Percentiles rank a stretch among this genome's conserved stretches.
These are phyloP conservation scores for Stichopus chloronotus DNA, from an alignment of 35 echinoderm and acorn worm genomes.

Conservation along the genomic window DNA sequence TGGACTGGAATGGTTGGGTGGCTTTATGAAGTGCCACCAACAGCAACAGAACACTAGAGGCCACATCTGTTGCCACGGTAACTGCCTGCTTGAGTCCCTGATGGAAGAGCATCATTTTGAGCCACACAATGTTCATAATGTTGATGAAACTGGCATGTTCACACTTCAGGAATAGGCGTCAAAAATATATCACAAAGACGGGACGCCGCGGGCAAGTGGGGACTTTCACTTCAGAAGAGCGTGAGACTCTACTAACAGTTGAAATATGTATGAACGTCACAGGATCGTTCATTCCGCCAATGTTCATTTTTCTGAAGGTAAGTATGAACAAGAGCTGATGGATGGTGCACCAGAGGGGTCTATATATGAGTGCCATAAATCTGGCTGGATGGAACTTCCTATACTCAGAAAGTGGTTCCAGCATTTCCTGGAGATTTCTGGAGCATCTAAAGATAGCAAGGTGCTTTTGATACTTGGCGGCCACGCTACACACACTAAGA, in stretches of 20 bases:
- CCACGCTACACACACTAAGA: conserved; percentile 21
- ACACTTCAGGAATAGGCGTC: conserved; percentile 31
- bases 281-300: conserved; percentile 21
- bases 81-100: background rate
- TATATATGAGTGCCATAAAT: conserved; percentile 51
- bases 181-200: conserved; percentile 10
- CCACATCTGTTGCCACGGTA: conserved; percentile 39
- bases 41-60: conserved; percentile 21
- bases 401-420: conserved; percentile 52
- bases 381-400: conserved; percentile 34
- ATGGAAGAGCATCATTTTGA: conserved; percentile 28
- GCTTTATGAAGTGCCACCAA: conserved; percentile 12
- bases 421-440: conserved; percentile 17
- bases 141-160: conserved; percentile 41
- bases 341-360: conserved; percentile 38
- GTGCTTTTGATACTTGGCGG: conserved; percentile 50
- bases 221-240: background rate
- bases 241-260: conserved; percentile 12
- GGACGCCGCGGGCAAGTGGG: background rate
- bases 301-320: conserved; percentile 45
- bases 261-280: conserved; percentile 57
- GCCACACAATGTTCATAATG: conserved; percentile 16
- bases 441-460: conserved; percentile 46
- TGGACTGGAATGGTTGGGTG: background rate
- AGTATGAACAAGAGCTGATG: conserved; percentile 53